Evolutionary conservation across 2,797 vertebrate genomes (phyloP), one percentile per base, ranked within the genome.

Genomic region (Spinibarbus caldwelli): DNA sequence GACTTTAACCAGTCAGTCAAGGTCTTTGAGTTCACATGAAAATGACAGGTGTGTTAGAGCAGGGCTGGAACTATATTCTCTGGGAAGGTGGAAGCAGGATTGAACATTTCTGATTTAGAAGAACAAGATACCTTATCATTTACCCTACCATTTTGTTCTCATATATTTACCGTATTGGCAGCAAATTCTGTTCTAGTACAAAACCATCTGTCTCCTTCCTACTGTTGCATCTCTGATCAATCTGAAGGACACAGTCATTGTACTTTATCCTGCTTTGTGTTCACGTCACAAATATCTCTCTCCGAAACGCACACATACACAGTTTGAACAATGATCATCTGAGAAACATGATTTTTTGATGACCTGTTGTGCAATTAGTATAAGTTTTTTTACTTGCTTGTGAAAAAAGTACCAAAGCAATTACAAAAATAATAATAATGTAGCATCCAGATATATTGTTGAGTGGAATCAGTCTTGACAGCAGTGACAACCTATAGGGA

Each of bases 1-100:
- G n/a, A 82, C 49, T 38, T 82, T 36, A 57, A 82, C 67, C 49
- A 71, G 79, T 68, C 68, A 81, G 67, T 59, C 67, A 5, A 54
- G 66, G 66, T 41, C 47, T 81, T 68, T 36, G 34, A 41, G 47
- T 82, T 82, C 36, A 59, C 67, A 41, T 57, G 36, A 38, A 82
- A 54, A 71, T 71, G 67, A 71, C 67, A 43, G 66, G 67, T 41
- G 62, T 80, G 78, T 67, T 49, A 36, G 9, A 67, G 64, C 64
- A 67, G 11, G n/a, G 49, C 6, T 72, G 38, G 8, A 7, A 62
- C 34, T 19, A 31, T 41, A 77, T 66, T 77, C 72, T 57, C 34
- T 77, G 34, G 11, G 62, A 84, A 78, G 36, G 70, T 64, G 54
- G 36, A 34, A 84, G 21, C 10, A 47, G 71, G 31, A 83, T 7